phyloP scores from a whole-genome alignment of 2,113 vertebrate species.

The Zosterops borbonicus region DNA sequence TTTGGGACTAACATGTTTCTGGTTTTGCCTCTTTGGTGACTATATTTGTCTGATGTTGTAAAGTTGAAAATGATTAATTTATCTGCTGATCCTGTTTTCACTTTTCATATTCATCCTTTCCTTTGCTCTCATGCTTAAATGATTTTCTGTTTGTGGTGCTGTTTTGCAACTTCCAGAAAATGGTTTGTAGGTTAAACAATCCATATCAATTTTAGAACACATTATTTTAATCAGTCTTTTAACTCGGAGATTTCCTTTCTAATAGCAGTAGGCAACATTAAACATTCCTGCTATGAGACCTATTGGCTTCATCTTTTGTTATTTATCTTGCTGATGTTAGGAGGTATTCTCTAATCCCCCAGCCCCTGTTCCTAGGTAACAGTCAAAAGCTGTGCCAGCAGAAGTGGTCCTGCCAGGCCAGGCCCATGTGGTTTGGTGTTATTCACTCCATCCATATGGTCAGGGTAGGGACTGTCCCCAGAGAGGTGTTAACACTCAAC shows the following conservation, averaged over 20 bases:
- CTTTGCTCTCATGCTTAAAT: neutral
- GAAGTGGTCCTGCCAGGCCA: conserved; percentile 87
- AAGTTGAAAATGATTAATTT: neutral
- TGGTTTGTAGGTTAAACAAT: neutral
- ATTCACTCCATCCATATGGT: conserved; percentile 97
- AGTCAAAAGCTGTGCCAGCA: conserved; percentile 82
- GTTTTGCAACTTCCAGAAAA: neutral
- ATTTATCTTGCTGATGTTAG: conserved; percentile 70
- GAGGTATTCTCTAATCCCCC: conserved; percentile 79
- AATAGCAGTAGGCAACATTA: neutral
- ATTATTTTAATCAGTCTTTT: neutral
- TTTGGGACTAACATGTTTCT: neutral
- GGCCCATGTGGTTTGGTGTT: conserved; percentile 83
- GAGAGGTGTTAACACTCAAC: conserved; percentile 94
- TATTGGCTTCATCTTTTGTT: conserved; percentile 66
- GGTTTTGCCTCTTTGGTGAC: neutral
- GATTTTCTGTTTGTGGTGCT: neutral
- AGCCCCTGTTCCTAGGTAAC: conserved; percentile 90
- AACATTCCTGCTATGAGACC: conserved; percentile 51
- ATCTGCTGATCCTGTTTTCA: neutral
- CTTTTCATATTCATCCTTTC: neutral
- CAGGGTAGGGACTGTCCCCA: conserved; percentile 86
- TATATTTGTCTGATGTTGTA: neutral
- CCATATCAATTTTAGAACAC: neutral
- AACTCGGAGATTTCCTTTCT: neutral